Evolutionary conservation across 2,113 vertebrate genomes (phyloP), one percentile per base, ranked within the genome.

Genomic region (Toxostoma redivivum): DNA sequence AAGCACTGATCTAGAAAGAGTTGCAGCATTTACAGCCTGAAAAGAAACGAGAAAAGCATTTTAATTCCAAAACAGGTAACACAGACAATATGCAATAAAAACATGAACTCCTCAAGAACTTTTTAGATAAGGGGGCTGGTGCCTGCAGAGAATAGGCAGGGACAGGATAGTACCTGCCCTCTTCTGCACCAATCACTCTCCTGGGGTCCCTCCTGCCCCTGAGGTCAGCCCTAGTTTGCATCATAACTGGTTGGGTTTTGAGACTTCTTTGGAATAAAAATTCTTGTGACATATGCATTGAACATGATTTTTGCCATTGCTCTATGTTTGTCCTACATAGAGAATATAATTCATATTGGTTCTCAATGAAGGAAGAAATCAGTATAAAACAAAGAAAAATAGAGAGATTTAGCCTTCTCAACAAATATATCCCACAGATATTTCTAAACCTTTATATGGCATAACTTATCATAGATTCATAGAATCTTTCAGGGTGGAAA

Each of bases 21-120:
- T 35, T 72, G 15, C 23, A 38, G 6, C 11, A 22, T 69, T 61
- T 67, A 27, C 0, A 2, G 44, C 10, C 18, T 42, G 18, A 67
- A 93, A 94, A 87, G 12, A 44, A 50, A 57, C 3, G 47, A 35
- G 11, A 38, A 56, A 76, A 65, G 2, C 1, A 16, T 58, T 94
- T 84, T 58, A 72, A 38, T 20, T 86, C 22, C 25, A 23, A 40
- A 71, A 56, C 17, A 42, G 12, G 10, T 51, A 86, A 7, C 35
- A 58, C 25, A 71, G 60, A n/a, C 2, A 64, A 47, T 14, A 67
- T 10, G 4, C 13, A 71, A 31, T 20, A 23, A 71, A 69, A 72
- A 2, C 31, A 60, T 1, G 0, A 87, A 60, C 16, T 62, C 12
- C 16, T 22, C 20, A 57, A 33, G n/a, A 0, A 0, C 2, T 7